A percentile compares a stretch with the other conserved stretches of the same genome.
Conservation (phyloP, 2,113 vertebrate genomes). For the Heliornis fulica region DNA sequence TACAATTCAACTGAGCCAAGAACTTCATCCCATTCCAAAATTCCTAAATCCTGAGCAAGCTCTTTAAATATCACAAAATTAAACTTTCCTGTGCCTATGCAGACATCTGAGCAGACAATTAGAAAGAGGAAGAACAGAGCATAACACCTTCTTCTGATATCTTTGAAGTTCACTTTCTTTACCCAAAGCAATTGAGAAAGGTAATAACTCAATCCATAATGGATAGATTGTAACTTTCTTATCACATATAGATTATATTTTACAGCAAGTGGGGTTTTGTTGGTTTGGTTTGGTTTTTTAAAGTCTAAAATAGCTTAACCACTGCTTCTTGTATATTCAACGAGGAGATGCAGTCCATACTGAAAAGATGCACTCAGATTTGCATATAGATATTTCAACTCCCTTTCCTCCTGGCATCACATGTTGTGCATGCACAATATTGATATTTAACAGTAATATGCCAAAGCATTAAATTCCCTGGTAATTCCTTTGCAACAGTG, state of each 20-base stretch:
- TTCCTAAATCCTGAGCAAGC: neutral
- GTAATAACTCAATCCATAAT: neutral
- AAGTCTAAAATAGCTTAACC: neutral
- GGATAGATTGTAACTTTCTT: neutral
- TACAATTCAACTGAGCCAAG: neutral
- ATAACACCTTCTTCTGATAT: neutral
- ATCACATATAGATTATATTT: neutral
- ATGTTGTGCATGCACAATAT: neutral
- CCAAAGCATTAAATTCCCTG: neutral
- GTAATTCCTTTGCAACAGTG: slow-evolving; percentile 17
- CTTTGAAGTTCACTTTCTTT: neutral
- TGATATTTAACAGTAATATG: neutral
- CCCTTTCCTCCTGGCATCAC: neutral
- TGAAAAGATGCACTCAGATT: neutral
- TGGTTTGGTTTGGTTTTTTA: neutral
- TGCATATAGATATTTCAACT: neutral
- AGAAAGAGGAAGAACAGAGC: neutral
- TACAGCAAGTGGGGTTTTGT: neutral
- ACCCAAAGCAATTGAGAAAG: neutral
- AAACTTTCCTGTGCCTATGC: neutral
- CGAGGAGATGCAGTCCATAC: neutral
- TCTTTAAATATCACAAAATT: neutral
- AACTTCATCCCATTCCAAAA: neutral
- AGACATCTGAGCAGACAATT: neutral
- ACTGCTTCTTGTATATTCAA: neutral